Evolutionary conservation across 2,888 invertebrate species (phyloP), one percentile per base, ranked within the genome.

Genomic region (Apamea sordens): DNA sequence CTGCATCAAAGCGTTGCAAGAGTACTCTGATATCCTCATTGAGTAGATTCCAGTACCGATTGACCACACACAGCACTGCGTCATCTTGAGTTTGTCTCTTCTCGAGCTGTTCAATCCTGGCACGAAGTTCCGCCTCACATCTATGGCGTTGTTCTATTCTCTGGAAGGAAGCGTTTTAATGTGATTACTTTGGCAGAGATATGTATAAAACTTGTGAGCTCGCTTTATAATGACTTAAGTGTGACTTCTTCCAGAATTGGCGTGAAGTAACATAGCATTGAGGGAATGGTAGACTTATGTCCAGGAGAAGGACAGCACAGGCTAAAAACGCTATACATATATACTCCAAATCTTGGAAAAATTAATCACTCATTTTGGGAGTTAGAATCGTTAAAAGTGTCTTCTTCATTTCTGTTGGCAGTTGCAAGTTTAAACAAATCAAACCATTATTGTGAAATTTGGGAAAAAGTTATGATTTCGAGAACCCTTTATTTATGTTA

Each of bases 11-110:
- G 86, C 99, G 97, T 94, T 99, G 99, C 86, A 99, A 95, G 78
- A 99, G 95, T 24, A 99, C 98, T 87, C 99, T 97, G 88, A 99
- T 99, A 94, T 99, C 99, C 96, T 99, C 99, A 96, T 99, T 99
- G 50, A 99, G 97, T 94, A 99, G 98, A 96, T 99, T 99, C 99
- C 99, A 99, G 94, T 99, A 99, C 63, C 99, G 97, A 96, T 99
- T 99, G 15, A 99, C 99, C 76, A 99, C 99, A 97, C 99, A 99
- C 11, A 99, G 97, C 53, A 99, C 99, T 53, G 99, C 99, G 97
- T 99, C 99, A 94, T 99, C 99, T 93, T 99, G 99, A 15, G 99
- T 99, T 95, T 99, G 99, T 2, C 99, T 97, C 93, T 99, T 99
- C 92, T 99, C 99, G 80, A 99, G 94, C 93, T 99, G 99, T 93